A percentile compares a stretch with the other conserved stretches of the same genome.
Conservation (phyloP, 2,113 vertebrate genomes). For the Colistium nudipinnis region DNA sequence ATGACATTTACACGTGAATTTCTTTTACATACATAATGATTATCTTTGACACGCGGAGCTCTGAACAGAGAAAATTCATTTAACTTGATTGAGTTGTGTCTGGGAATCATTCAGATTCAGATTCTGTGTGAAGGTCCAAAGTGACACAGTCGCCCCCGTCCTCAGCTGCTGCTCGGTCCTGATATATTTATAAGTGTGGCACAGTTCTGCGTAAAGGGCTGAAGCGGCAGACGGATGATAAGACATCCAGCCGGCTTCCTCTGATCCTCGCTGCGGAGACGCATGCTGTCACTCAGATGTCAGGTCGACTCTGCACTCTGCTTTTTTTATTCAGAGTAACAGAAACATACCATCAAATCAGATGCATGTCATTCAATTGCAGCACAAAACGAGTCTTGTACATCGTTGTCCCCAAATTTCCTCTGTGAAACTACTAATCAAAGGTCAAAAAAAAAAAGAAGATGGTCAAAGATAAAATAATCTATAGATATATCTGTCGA, state of each 20-base stretch:
- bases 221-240: slow-evolving; percentile 50
- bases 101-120: slow-evolving; percentile 37
- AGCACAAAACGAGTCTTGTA: too few species aligned
- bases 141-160: slow-evolving; percentile 66
- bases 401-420: too few species aligned
- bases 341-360: neutral
- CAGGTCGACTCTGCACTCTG: neutral
- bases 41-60: neutral
- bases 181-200: slow-evolving; percentile 79
- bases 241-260: slow-evolving; percentile 9
- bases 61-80: neutral
- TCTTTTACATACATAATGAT: neutral
- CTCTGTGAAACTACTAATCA: too few species aligned
- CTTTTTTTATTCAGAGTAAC: neutral
- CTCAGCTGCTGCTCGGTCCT: slow-evolving; percentile 75
- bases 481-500: too few species aligned
- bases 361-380: neutral
- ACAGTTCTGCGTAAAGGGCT: slow-evolving; percentile 67
- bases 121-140: slow-evolving; percentile 50
- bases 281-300: neutral
- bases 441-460: too few species aligned
- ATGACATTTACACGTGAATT: neutral
- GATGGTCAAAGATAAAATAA: too few species aligned
- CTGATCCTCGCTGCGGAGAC: neutral
- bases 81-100: neutral